These are phyloP conservation scores for Calliscelio sp. DNA, from an alignment of 2,888 invertebrate genomes.

Conservation along the genomic window DNA sequence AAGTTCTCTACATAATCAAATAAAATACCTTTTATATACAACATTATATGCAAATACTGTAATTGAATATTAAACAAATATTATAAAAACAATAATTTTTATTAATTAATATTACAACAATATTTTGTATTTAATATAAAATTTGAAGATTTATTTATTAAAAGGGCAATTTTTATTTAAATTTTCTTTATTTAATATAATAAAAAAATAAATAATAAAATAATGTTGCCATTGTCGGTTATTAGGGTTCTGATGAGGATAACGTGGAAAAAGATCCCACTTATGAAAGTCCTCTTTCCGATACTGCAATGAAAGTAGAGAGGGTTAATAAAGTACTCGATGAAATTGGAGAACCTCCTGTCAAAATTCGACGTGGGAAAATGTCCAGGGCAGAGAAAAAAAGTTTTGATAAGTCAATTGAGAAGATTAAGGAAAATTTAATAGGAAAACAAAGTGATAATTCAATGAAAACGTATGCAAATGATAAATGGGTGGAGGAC, in stretches of 20 bases:
- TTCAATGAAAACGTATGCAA: neutral
- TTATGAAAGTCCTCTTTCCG: neutral
- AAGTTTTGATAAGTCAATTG: neutral
- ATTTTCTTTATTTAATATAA: too few species aligned
- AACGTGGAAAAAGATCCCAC: neutral
- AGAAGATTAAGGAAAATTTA: constrained; percentile 11
- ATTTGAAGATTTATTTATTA: too few species aligned
- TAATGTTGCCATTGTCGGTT: too few species aligned
- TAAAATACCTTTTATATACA: too few species aligned
- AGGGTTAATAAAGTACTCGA: neutral
- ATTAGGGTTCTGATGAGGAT: constrained; percentile 6
- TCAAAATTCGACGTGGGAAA: constrained; percentile 19
- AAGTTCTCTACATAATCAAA: neutral
- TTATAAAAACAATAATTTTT: too few species aligned
- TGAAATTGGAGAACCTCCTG: constrained; percentile 27
- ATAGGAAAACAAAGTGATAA: neutral
- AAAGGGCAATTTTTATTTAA: too few species aligned
- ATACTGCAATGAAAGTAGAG: neutral
- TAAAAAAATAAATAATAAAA: too few species aligned
- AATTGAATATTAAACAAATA: too few species aligned
- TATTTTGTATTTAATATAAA: too few species aligned
- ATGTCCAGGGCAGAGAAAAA: constrained; percentile 11
- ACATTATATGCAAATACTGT: too few species aligned
- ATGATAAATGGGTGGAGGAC: constrained; percentile 3
- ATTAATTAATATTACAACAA: too few species aligned